Evolutionary conservation across 1,140 invertebrate species (phyloP).

Genomic region (Trigoniulus corallinus): DNA sequence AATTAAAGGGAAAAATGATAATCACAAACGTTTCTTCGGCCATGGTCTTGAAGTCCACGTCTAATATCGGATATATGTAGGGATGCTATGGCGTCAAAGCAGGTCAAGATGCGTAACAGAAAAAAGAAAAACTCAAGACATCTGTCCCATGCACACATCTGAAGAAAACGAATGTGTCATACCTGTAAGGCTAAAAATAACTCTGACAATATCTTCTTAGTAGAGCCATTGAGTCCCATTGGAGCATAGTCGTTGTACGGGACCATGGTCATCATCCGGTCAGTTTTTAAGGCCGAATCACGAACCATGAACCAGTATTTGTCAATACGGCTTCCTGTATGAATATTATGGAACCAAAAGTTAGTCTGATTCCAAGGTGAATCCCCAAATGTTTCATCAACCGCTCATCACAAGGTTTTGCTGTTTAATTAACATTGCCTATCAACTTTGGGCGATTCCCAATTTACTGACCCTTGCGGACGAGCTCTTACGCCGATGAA

Average conservation of each 20-base stretch:
- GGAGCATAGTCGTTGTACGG: conserved; percentile 37
- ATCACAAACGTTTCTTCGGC: conserved; percentile 35
- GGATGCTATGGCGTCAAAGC: conserved; percentile 44
- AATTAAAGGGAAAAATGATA: conserved; percentile 61
- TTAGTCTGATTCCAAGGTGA: background rate
- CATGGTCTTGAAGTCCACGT: conserved; percentile 44
- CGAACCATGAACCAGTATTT: conserved; percentile 79
- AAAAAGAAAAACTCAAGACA: background rate
- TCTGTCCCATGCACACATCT: background rate
- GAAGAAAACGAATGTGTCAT: background rate
- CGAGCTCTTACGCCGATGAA: too few relatives aligned
- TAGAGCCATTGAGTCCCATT: conserved; percentile 29
- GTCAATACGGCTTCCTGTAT: conserved; percentile 51
- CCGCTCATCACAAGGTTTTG: too few relatives aligned
- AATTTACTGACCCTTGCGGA: too few relatives aligned
- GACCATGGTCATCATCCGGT: conserved; percentile 61
- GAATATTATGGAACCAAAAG: conserved; percentile 4
- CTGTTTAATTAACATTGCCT: too few relatives aligned
- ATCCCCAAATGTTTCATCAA: background rate
- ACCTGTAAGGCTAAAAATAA: conserved; percentile 60
- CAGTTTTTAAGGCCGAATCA: conserved; percentile 59
- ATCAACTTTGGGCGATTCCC: too few relatives aligned
- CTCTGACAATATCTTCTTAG: conserved; percentile 49
- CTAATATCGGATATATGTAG: conserved; percentile 73
- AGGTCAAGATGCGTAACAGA: too few relatives aligned